Percentiles rank a stretch among this genome's conserved stretches.
phyloP scores from a whole-genome alignment of 2,888 invertebrate species.

The Spatulosminthurus flaviceps region DNA sequence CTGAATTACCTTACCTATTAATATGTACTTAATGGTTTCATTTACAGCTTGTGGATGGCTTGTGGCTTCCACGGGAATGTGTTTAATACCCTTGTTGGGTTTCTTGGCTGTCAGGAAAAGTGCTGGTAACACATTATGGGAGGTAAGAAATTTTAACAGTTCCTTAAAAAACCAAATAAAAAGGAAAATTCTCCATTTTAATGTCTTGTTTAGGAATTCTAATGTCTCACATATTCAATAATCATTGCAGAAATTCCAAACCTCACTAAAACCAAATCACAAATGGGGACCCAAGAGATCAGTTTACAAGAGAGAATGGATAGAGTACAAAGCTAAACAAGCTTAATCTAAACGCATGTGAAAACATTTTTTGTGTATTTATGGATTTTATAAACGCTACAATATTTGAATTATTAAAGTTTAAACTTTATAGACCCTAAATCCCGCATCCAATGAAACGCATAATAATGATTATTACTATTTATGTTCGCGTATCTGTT shows the following conservation, averaged over 20 bases:
- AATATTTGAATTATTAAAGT: too few relatives aligned
- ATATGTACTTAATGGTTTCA: too few relatives aligned
- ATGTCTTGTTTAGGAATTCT: not conserved
- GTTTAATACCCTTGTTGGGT: not conserved
- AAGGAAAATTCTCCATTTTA: too few relatives aligned
- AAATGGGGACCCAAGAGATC: conserved; percentile 49
- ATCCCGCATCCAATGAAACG: too few relatives aligned
- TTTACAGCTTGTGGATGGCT: not conserved
- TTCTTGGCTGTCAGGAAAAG: not conserved
- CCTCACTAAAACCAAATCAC: conserved; percentile 33
- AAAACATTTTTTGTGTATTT: too few relatives aligned
- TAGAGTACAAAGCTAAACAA: not conserved
- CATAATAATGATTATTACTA: too few relatives aligned
- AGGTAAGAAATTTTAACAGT: not conserved
- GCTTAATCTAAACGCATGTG: too few relatives aligned
- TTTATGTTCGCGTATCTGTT: too few relatives aligned
- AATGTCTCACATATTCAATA: not conserved
- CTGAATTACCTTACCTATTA: too few relatives aligned
- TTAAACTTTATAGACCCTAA: too few relatives aligned
- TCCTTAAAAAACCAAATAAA: not conserved
- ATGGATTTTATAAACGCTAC: too few relatives aligned
- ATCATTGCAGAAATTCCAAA: conserved; percentile 45
- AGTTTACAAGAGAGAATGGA: conserved; percentile 30
- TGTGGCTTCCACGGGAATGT: not conserved
- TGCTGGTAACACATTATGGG: not conserved